Evolutionary conservation across 2,113 vertebrate species (phyloP), one percentile per base, ranked within the genome.

Genomic region (Tautogolabrus adspersus): DNA sequence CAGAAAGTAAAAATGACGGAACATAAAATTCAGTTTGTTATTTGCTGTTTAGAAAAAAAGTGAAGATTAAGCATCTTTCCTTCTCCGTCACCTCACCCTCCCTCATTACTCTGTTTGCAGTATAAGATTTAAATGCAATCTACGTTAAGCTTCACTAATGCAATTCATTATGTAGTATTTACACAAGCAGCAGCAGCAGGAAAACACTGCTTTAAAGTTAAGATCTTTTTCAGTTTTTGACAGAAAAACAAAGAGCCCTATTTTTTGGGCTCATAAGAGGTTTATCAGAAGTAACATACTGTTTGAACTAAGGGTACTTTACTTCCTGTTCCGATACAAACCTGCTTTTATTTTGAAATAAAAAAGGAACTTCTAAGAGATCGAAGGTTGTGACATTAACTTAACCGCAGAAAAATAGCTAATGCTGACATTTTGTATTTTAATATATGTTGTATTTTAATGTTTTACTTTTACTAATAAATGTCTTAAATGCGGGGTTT

Each of bases 1-100:
- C 49, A 40, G 65, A 54, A 66, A 54, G 64, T 54, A 21, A 51
- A 52, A 66, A 47, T 18, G 47, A 49, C 16, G 3, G 47, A 49
- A 18, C 15, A 49, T 49, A 1, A 9, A 49, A 49, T 19, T 21
- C 23, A 30, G 22, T 64, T 30, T 30, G 42, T 23, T 62, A 18
- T 23, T 63, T 26, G 0, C 4, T 46, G 40, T 22, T 60, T 60
- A 40, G 18, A 21, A 38, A 19, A 34, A n/a, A 26, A 37, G 4
- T 21, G 10, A 7, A 40, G 19, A 40, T 52, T 52, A n/a, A 10
- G 21, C 49, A 19, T 49, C 47, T 49, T 6, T 19, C 16, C 1
- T 18, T 1, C 47, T 49, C 47, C 18, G 47, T 18, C 47, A 49
- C 15, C 18, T 8, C 15, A 16, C 6, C 49, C 19, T 52, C 49